Evolutionary conservation across 2,797 vertebrate species (phyloP).

Genomic region (Coluber constrictor): DNA sequence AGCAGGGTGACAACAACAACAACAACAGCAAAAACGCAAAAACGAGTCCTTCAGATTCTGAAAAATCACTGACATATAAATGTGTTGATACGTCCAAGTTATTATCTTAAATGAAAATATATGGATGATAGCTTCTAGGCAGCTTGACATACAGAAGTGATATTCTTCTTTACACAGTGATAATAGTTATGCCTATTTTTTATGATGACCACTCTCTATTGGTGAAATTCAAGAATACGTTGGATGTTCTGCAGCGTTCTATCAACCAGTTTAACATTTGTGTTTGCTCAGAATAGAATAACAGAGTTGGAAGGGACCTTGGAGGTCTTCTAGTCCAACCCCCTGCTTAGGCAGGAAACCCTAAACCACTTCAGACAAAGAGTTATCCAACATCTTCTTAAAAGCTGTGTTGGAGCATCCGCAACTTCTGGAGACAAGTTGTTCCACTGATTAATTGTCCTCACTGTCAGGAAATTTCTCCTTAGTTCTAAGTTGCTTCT

Average conservation of each 20-base stretch:
- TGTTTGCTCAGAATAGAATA: not conserved
- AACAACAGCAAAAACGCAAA: not conserved
- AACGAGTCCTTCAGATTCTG: not conserved
- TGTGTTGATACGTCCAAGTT: not conserved
- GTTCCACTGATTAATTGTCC: no score
- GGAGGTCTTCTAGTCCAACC: no score
- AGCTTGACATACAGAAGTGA: not conserved
- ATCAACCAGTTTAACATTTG: not conserved
- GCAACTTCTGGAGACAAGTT: no score
- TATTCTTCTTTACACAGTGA: not conserved
- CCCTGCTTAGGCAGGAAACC: no score
- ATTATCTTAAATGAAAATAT: not conserved
- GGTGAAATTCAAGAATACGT: not conserved
- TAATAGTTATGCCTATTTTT: not conserved
- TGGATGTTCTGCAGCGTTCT: not conserved
- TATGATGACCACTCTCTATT: not conserved
- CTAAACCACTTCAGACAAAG: no score
- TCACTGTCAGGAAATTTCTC: no score
- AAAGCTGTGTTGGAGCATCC: no score
- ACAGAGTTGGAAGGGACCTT: no score
- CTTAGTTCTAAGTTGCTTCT: no score
- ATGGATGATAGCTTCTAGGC: not conserved
- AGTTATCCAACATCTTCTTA: no score
- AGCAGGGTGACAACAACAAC: slow-evolving; percentile 30
- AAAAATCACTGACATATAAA: slow-evolving; percentile 15